Evolutionary conservation across 2,888 invertebrate genomes (phyloP).

Genomic region (Nephrocerus scutellatus): DNA sequence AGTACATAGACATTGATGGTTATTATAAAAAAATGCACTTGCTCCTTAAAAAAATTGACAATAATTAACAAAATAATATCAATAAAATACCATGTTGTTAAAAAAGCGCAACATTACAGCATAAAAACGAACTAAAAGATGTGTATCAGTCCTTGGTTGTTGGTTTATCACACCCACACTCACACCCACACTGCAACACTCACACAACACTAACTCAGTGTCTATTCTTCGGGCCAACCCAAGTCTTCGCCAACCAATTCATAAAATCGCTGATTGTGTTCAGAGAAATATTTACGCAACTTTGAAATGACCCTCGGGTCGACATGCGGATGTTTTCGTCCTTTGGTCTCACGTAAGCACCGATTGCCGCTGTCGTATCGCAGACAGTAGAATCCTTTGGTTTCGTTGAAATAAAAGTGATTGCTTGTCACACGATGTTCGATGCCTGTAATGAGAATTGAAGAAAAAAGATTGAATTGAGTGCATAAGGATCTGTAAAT

Average conservation of each 20-base stretch:
- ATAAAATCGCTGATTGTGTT: slow-evolving; percentile 88
- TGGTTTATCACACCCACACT: no score
- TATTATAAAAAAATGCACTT: no score
- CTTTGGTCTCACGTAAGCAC: slow-evolving; percentile 76
- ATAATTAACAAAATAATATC: no score
- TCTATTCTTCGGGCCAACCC: slow-evolving; percentile 85
- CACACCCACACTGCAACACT: no score
- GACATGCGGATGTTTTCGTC: slow-evolving; percentile 76
- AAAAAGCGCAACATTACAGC: no score
- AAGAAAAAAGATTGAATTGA: slow-evolving; percentile 7
- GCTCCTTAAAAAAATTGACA: no score
- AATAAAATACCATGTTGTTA: no score
- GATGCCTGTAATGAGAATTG: slow-evolving; percentile 33
- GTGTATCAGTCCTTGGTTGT: no score
- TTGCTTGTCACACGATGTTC: slow-evolving; percentile 62
- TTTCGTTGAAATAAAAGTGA: slow-evolving; percentile 94
- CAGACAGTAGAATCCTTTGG: slow-evolving; percentile 92
- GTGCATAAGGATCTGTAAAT: no score
- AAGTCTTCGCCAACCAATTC: slow-evolving; percentile 87
- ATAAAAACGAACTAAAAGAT: no score
- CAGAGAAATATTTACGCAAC: slow-evolving; percentile 77
- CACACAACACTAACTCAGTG: no score
- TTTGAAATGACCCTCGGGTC: slow-evolving; percentile 72
- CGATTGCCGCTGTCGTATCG: slow-evolving; percentile 77
- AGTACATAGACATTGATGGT: no score